Evolutionary conservation across 2,797 vertebrate species (phyloP).

Genomic region (Phrynocephalus forsythii): DNA sequence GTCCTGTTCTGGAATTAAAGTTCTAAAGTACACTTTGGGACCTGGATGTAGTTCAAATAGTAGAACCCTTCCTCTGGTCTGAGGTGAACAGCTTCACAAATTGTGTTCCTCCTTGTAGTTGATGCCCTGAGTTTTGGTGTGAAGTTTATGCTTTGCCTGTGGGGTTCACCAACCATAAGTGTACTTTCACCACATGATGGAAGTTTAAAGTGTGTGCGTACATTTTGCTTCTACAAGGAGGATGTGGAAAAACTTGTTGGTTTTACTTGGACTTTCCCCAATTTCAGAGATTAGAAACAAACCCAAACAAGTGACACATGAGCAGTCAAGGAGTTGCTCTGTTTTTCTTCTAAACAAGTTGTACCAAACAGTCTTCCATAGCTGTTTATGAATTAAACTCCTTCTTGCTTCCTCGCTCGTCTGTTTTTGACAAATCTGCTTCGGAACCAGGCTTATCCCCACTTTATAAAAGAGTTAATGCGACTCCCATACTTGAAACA

Average conservation of each 20-base stretch:
- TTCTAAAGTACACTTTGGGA: slow-evolving; percentile 35
- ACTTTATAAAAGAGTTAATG: background rate
- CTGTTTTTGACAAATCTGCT: background rate
- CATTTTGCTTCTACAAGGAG: background rate
- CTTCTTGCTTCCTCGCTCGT: no score
- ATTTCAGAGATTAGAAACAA: background rate
- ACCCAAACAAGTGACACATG: slow-evolving; percentile 81
- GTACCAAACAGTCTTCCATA: slow-evolving; percentile 62
- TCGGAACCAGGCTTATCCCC: background rate
- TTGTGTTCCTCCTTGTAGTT: background rate
- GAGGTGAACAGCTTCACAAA: background rate
- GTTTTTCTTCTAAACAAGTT: slow-evolving; percentile 81
- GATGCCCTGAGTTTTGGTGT: background rate
- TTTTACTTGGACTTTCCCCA: no score
- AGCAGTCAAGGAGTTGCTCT: slow-evolving; percentile 86
- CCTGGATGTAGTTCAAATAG: slow-evolving; percentile 32
- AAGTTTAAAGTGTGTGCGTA: background rate
- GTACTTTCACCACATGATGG: background rate
- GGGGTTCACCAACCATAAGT: background rate
- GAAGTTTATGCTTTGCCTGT: background rate
- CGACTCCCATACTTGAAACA: background rate
- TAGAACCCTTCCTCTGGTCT: background rate
- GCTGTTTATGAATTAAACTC: background rate
- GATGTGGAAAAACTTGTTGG: background rate
- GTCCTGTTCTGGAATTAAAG: slow-evolving; percentile 51